Percentiles rank a stretch among this genome's conserved stretches.
Evolutionary conservation across 2,797 vertebrate species (phyloP).

Genomic region (Otus scops): DNA sequence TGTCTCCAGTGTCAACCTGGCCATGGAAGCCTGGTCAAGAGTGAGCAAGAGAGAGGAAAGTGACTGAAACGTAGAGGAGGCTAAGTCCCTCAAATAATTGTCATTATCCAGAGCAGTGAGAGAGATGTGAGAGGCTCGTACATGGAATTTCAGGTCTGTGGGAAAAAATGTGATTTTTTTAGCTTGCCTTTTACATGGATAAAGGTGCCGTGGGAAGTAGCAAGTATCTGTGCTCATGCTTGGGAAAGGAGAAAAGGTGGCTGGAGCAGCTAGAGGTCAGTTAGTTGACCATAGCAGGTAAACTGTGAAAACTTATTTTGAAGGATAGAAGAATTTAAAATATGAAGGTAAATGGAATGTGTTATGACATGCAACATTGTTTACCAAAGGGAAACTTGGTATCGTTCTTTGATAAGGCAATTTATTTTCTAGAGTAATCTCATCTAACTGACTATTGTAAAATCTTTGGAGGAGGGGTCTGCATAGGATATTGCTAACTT

Average conservation of each 20-base stretch:
- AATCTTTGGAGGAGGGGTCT: neutral
- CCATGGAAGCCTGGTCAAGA: neutral
- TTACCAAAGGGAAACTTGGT: neutral
- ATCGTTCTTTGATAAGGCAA: neutral
- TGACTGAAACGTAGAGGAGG: neutral
- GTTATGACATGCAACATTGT: neutral
- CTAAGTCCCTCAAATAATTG: neutral
- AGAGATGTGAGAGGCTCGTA: neutral
- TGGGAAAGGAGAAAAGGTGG: neutral
- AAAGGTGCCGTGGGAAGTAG: neutral
- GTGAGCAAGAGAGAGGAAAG: neutral
- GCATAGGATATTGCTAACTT: neutral
- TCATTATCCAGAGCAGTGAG: neutral
- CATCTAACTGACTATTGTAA: neutral
- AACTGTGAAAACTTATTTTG: neutral
- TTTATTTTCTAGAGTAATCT: neutral
- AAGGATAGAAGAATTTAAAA: neutral
- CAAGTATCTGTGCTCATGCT: neutral
- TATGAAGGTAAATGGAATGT: neutral
- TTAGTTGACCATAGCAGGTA: neutral
- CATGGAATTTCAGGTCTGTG: neutral
- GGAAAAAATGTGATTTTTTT: neutral
- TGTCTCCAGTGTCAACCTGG: neutral
- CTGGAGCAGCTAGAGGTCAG: neutral
- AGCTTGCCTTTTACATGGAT: neutral